Evolutionary conservation across 2,888 invertebrate genomes (phyloP), one percentile per base, ranked within the genome.

Genomic region (Galeopsomyia nigrocyanea): DNA sequence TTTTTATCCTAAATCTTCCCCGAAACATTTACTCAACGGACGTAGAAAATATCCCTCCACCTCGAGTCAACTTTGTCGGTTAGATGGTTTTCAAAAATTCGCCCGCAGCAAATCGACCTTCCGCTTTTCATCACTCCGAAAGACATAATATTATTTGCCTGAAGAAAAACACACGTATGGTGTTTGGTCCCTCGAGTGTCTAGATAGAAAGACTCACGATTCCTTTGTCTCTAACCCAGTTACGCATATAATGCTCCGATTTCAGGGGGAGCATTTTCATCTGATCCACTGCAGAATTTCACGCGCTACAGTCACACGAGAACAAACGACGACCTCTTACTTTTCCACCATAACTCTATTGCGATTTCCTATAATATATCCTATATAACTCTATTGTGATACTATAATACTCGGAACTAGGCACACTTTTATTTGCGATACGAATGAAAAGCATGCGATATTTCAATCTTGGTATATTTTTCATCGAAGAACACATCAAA

Each of bases 121-220:
- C 51, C 19, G 62, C 60, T 71, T 60, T 60, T 65, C 60, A 65
- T 57, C 63, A 64, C 65, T 63, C 63, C 68, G 64, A 56, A 68
- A 68, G 64, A 69, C 61, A 63, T 5, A 5, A 2, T 26, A 26
- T 2, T 71, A 71, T 75, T 65, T 65, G 49, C 66, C 13, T 7
- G 13, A 72, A 73, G 62, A 68, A 67, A 69, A 67, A 19, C 16
- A 49, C 16, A 39, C 39, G 22, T 61, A 56, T 46, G 46, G 22
- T 16, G 19, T 56, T 65, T 55, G 39, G 56, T 70, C 76, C 73
- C 76, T 31, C 50, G 72, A 71, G 74, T 74, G 69, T 57, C 70
- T 62, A 57, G 62, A 67, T 50, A 73, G 73, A 31, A 46, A 51
- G 51, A 10, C 21, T 7, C 64, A 17, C 50, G 47, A 47, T 51